These are phyloP conservation scores for Euura lappo DNA, from an alignment of 1,140 invertebrate genomes.

Conservation along the genomic window DNA sequence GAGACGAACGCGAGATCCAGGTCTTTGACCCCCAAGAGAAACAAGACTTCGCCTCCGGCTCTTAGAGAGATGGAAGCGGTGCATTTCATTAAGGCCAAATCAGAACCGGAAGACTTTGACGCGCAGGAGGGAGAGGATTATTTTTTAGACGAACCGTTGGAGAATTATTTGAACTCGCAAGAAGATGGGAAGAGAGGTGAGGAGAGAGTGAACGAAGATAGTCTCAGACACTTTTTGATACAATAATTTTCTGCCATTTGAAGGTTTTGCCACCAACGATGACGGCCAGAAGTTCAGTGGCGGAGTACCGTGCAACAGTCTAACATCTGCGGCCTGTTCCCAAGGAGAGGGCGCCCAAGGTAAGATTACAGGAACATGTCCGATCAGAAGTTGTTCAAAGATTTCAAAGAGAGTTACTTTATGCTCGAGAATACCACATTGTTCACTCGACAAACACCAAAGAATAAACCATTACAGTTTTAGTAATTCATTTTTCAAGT, in stretches of 20 bases:
- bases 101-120: neutral
- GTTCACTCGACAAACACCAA: too few relatives aligned
- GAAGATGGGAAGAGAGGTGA: neutral
- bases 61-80: conserved; percentile 6
- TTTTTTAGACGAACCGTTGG: neutral
- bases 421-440: neutral
- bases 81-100: neutral
- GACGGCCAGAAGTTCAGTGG: neutral
- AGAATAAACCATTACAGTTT: too few relatives aligned
- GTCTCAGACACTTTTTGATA: neutral
- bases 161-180: neutral
- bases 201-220: neutral
- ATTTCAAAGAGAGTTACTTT: neutral
- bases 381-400: neutral
- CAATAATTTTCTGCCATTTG: too few relatives aligned
- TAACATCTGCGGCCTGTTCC: neutral
- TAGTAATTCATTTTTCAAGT: too few relatives aligned
- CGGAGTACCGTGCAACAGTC: neutral
- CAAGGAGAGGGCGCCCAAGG: neutral
- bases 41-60: conserved; percentile 8
- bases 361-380: neutral
- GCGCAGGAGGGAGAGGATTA: neutral
- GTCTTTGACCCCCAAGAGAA: conserved; percentile 9
- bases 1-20: neutral
- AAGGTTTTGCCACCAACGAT: too few relatives aligned